Percentiles rank a stretch among this genome's conserved stretches.
These are phyloP conservation scores for Chorisops tibialis DNA, from an alignment of 2,888 invertebrate species.

Conservation along the genomic window DNA sequence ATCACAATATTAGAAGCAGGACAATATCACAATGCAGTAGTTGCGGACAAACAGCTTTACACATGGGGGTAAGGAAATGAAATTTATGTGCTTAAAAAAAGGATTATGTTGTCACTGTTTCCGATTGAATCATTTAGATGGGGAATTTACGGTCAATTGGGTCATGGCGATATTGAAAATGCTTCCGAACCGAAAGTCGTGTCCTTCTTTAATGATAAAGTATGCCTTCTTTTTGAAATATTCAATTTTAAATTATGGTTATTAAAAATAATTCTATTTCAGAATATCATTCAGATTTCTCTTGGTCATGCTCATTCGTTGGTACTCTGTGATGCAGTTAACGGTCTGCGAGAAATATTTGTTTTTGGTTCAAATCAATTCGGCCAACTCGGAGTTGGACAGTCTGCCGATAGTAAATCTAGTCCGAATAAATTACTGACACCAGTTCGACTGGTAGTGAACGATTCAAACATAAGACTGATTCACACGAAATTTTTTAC, in stretches of 20 bases:
- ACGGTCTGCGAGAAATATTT: slow-evolving; percentile 57
- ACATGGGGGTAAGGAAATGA: slow-evolving; percentile 73
- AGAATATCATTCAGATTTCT: slow-evolving; percentile 54
- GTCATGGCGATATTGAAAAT: slow-evolving; percentile 77
- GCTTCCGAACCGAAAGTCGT: slow-evolving; percentile 57
- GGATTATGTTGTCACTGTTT: too few species aligned
- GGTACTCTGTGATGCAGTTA: slow-evolving; percentile 43
- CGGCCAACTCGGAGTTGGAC: slow-evolving; percentile 79
- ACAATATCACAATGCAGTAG: slow-evolving; percentile 85
- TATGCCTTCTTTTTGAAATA: neutral
- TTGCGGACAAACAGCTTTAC: slow-evolving; percentile 73
- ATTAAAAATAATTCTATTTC: slow-evolving; percentile 4
- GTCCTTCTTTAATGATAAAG: slow-evolving; percentile 52
- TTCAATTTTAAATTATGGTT: neutral
- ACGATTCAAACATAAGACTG: slow-evolving; percentile 48
- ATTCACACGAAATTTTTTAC: slow-evolving; percentile 69
- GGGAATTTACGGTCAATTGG: slow-evolving; percentile 93
- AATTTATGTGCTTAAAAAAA: neutral
- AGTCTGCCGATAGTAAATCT: slow-evolving; percentile 11
- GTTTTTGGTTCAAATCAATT: slow-evolving; percentile 81
- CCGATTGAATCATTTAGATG: slow-evolving; percentile 55
- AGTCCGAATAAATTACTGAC: slow-evolving; percentile 44
- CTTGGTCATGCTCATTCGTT: slow-evolving; percentile 51
- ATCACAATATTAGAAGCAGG: slow-evolving; percentile 73
- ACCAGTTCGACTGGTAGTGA: slow-evolving; percentile 51